These are phyloP conservation scores for Penaeus chinensis DNA, from an alignment of 1,140 invertebrate species.

Conservation along the genomic window DNA sequence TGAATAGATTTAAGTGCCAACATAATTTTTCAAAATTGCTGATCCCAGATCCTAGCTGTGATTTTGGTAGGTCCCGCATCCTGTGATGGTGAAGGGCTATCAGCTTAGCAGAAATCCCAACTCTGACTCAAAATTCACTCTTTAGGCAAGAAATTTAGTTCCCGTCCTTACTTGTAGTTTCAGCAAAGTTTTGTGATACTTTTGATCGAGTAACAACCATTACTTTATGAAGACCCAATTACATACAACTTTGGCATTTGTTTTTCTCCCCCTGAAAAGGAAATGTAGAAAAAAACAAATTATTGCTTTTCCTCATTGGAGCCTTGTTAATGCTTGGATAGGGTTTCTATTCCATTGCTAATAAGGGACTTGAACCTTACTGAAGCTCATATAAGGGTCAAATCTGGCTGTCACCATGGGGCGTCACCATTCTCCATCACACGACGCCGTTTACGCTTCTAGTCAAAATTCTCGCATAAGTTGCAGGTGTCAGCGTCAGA, in stretches of 20 bases:
- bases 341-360: conserved; percentile 40
- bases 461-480: conserved; percentile 61
- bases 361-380: conserved; percentile 17
- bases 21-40: conserved; percentile 29
- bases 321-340: conserved; percentile 36
- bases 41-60: conserved; percentile 41
- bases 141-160: conserved; percentile 47
- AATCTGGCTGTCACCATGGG: conserved; percentile 50
- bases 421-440: conserved; percentile 46
- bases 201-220: conserved; percentile 13
- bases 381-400: conserved; percentile 38
- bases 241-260: conserved; percentile 15
- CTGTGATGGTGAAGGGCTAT: conserved; percentile 20
- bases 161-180: conserved; percentile 47
- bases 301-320: conserved; percentile 23
- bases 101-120: conserved; percentile 31
- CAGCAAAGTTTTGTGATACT: conserved; percentile 34
- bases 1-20: conserved; percentile 26
- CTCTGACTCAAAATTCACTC: conserved; percentile 35
- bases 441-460: conserved; percentile 57
- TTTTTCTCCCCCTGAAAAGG: conserved; percentile 26
- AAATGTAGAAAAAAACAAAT: not conserved
- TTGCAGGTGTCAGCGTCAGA: conserved; percentile 54
- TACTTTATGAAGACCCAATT: conserved; percentile 34
- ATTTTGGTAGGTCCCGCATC: conserved; percentile 4